These are phyloP conservation scores for Phalacrocorax pelagicus DNA, from an alignment of 2,113 vertebrate genomes.

Conservation along the genomic window DNA sequence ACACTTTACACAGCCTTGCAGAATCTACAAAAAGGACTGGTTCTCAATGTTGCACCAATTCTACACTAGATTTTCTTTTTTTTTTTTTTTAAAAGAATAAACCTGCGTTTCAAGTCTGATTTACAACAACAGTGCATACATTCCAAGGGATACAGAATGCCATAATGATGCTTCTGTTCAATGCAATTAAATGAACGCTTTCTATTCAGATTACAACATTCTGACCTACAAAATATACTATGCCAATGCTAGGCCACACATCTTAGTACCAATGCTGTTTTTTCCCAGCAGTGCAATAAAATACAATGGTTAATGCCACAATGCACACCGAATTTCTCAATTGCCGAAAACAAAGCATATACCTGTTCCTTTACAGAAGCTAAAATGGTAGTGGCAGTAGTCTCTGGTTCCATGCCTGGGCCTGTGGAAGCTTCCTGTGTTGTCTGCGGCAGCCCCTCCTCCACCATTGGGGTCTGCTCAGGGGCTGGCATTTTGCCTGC, in stretches of 20 bases:
- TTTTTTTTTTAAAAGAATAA: not conserved
- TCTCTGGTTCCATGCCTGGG: conserved; percentile 87
- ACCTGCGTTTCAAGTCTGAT: conserved; percentile 15
- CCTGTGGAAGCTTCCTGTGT: conserved; percentile 76
- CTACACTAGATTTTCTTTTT: not conserved
- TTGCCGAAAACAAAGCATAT: not conserved
- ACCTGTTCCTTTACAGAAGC: conserved; percentile 99
- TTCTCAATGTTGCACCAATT: not conserved
- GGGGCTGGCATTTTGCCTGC: conserved; percentile 91
- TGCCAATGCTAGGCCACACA: not conserved
- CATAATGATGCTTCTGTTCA: conserved; percentile 50
- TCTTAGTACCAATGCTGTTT: not conserved
- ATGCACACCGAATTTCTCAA: not conserved
- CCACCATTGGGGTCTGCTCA: conserved; percentile 87
- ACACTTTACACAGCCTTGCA: not conserved
- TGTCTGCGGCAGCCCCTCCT: conserved; percentile 86
- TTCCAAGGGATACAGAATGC: conserved; percentile 34
- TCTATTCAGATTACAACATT: conserved; percentile 15
- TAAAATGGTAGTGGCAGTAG: conserved; percentile 92
- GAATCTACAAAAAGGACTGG: not conserved
- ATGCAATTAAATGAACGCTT: conserved; percentile 38
- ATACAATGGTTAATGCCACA: not conserved
- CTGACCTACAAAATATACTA: not conserved
- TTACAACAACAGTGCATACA: not conserved
- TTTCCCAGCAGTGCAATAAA: not conserved